Evolutionary conservation across 2,797 vertebrate genomes (phyloP).

Genomic region (Acrossocheilus fasciatus): DNA sequence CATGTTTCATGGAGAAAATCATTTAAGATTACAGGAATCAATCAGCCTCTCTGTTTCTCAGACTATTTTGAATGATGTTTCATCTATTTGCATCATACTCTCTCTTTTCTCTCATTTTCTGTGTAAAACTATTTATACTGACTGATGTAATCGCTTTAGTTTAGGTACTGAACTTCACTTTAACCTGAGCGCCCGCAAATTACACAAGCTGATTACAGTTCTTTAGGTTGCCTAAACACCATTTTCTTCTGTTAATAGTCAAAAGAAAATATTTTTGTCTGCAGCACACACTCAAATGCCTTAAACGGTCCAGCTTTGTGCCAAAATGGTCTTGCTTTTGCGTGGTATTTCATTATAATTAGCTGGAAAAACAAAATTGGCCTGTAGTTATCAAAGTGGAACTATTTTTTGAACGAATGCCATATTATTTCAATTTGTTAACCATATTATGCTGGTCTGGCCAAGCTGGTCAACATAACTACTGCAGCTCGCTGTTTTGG

Average conservation of each 20-base stretch:
- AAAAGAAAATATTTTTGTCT: slow-evolving; percentile 88
- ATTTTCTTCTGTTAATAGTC: slow-evolving; percentile 86
- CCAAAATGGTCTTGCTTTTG: slow-evolving; percentile 62
- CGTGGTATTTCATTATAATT: slow-evolving; percentile 80
- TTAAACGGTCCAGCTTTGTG: slow-evolving; percentile 71
- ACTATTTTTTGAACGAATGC: slow-evolving; percentile 71
- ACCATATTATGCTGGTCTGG: slow-evolving; percentile 72
- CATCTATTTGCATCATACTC: slow-evolving; percentile 51
- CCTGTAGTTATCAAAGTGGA: slow-evolving; percentile 76
- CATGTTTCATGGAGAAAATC: slow-evolving; percentile 73
- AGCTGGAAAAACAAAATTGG: slow-evolving; percentile 77
- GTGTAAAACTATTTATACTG: background rate
- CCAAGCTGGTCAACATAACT: slow-evolving; percentile 75
- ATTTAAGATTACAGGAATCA: slow-evolving; percentile 68
- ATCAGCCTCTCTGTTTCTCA: slow-evolving; percentile 64
- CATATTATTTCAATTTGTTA: slow-evolving; percentile 82
- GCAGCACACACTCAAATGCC: slow-evolving; percentile 68
- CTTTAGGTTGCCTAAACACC: slow-evolving; percentile 78
- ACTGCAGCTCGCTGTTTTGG: slow-evolving; percentile 78
- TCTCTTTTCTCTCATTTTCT: slow-evolving; percentile 38
- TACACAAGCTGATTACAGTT: slow-evolving; percentile 81
- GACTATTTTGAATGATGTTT: slow-evolving; percentile 1
- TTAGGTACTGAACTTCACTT: slow-evolving; percentile 37
- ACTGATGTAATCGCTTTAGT: slow-evolving; percentile 46
- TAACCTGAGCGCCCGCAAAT: slow-evolving; percentile 75